Percentiles rank a stretch among this genome's conserved stretches.
phyloP scores from a whole-genome alignment of 2,888 invertebrate genomes.

The Smittia aterrima region DNA sequence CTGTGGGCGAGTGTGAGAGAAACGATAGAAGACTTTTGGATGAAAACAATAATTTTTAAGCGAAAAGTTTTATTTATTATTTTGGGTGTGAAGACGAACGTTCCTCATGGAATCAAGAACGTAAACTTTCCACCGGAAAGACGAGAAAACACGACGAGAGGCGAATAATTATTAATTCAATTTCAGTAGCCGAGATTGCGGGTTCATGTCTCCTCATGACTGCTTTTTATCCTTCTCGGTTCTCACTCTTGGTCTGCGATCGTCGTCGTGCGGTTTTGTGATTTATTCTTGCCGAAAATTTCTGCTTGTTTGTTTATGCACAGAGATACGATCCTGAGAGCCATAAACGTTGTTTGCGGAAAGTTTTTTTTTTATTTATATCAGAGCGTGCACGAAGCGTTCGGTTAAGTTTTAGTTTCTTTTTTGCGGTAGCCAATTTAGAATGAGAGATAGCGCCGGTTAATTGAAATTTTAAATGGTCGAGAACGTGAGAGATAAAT shows the following conservation, averaged over 20 bases:
- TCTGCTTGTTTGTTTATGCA: background rate
- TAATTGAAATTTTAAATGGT: too few species aligned
- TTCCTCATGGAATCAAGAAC: background rate
- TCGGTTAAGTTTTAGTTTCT: too few species aligned
- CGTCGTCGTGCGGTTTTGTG: slow-evolving; percentile 16
- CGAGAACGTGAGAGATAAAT: too few species aligned
- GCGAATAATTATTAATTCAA: slow-evolving; percentile 12
- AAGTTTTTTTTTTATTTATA: background rate
- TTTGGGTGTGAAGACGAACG: background rate
- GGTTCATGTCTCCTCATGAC: background rate
- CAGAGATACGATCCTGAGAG: background rate
- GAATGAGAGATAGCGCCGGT: too few species aligned
- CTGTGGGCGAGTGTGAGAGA: background rate
- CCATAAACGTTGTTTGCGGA: background rate
- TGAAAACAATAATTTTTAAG: slow-evolving; percentile 3
- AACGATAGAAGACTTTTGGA: background rate
- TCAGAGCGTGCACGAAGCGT: too few species aligned
- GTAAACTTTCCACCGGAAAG: slow-evolving; percentile 2
- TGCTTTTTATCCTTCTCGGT: slow-evolving; percentile 6
- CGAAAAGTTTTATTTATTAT: background rate
- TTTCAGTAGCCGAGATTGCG: slow-evolving; percentile 25
- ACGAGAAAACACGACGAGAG: background rate
- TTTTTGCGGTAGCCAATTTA: too few species aligned
- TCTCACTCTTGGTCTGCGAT: background rate
- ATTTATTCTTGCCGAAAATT: background rate